phyloP scores from a whole-genome alignment of 2,888 invertebrate species.

The Geotrupes spiniger region DNA sequence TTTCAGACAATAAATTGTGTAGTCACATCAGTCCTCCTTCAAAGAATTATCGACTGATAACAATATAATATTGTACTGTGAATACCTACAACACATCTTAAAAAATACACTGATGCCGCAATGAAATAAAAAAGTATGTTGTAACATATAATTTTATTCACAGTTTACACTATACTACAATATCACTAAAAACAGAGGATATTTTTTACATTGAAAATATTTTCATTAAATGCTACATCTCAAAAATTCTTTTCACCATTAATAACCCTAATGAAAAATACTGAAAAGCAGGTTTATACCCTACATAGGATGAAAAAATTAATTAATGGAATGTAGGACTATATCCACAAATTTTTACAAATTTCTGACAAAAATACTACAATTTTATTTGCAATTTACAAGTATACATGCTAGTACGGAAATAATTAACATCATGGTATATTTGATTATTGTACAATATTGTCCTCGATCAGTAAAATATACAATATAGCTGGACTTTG shows the following conservation, averaged over 20 bases:
- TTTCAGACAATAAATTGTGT: too few species aligned
- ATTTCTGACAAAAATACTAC: too few species aligned
- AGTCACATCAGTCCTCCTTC: too few species aligned
- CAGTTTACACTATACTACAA: conserved; percentile 20
- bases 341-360: conserved; percentile 1
- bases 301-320: conserved; percentile 6
- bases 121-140: conserved; percentile 13
- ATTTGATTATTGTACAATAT: not conserved
- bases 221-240: conserved; percentile 13
- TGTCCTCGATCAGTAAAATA: not conserved
- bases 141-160: conserved; percentile 21
- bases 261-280: conserved; percentile 16
- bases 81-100: too few species aligned
- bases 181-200: conserved; percentile 19
- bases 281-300: conserved; percentile 19
- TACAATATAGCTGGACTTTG: not conserved
- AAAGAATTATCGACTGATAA: too few species aligned
- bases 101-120: too few species aligned
- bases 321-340: conserved; percentile 1
- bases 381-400: too few species aligned
- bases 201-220: conserved; percentile 19
- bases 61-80: too few species aligned
- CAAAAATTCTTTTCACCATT: conserved; percentile 26
- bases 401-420: not conserved
- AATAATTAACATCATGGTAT: not conserved